These are phyloP conservation scores for Bufo bufo DNA, from an alignment of 2,113 vertebrate species.

Conservation along the genomic window DNA sequence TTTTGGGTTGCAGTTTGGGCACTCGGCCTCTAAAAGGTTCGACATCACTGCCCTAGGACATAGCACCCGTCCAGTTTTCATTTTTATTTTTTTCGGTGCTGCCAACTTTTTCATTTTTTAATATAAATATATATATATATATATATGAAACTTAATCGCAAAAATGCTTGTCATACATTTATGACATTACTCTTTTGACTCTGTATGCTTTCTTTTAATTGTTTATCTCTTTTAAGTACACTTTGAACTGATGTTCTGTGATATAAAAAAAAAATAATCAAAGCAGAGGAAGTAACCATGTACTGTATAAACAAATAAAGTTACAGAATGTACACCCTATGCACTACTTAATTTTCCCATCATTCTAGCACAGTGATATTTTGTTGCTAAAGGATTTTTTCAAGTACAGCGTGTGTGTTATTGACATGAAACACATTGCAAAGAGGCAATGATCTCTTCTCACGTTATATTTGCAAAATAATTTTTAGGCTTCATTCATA, in stretches of 20 bases:
- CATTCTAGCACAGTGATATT: not conserved
- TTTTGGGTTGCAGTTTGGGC: too few relatives aligned
- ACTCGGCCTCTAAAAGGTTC: too few relatives aligned
- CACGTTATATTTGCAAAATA: not conserved
- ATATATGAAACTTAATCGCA: too few relatives aligned
- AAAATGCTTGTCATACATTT: too few relatives aligned
- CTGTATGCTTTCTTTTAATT: too few relatives aligned
- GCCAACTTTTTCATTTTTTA: too few relatives aligned
- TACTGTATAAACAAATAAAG: conserved; percentile 18
- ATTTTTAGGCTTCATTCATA: not conserved
- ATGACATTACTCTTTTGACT: too few relatives aligned
- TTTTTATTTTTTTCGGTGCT: too few relatives aligned
- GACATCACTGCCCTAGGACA: too few relatives aligned
- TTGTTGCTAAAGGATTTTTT: not conserved
- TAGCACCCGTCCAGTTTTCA: too few relatives aligned
- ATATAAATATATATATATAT: too few relatives aligned
- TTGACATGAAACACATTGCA: not conserved
- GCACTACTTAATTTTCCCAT: conserved; percentile 3
- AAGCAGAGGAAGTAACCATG: conserved; percentile 9
- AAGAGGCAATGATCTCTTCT: not conserved
- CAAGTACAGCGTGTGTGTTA: not conserved
- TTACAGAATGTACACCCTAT: not conserved
- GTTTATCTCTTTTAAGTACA: not conserved
- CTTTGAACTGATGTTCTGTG: conserved; percentile 15
- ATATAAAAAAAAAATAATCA: not conserved